These are phyloP conservation scores for Luscinia luscinia DNA, from an alignment of 2,797 vertebrate species.

Conservation along the genomic window DNA sequence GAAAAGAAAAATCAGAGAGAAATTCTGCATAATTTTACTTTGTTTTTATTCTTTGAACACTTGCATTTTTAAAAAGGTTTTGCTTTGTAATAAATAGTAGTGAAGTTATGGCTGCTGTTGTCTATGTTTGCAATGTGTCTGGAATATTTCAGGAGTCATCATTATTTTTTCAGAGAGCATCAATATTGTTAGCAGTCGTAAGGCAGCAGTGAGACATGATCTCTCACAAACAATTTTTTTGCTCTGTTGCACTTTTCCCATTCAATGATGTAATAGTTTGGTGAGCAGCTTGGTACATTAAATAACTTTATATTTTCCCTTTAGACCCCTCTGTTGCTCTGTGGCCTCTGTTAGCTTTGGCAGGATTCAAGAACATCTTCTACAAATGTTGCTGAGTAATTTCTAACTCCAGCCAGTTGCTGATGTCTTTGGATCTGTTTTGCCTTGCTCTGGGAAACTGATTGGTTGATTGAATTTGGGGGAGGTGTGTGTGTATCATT, in stretches of 20 bases:
- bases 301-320: background rate
- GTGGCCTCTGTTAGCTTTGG: background rate
- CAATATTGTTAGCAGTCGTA: background rate
- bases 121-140: background rate
- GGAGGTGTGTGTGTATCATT: background rate
- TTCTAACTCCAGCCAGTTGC: background rate
- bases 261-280: background rate
- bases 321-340: background rate
- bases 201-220: background rate
- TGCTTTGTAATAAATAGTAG: background rate
- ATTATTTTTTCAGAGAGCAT: background rate
- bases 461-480: background rate
- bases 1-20: background rate
- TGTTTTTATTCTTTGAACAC: background rate
- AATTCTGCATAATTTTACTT: background rate
- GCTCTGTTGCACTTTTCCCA: background rate
- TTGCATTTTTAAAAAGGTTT: background rate
- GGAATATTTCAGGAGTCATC: background rate
- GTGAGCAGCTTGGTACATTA: background rate
- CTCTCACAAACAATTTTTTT: background rate
- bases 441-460: background rate
- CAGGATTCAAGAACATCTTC: background rate
- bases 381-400: background rate
- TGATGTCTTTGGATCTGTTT: background rate
- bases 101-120: background rate